phyloP scores from a whole-genome alignment of 2,888 invertebrate species.

The Rapana venosa region DNA sequence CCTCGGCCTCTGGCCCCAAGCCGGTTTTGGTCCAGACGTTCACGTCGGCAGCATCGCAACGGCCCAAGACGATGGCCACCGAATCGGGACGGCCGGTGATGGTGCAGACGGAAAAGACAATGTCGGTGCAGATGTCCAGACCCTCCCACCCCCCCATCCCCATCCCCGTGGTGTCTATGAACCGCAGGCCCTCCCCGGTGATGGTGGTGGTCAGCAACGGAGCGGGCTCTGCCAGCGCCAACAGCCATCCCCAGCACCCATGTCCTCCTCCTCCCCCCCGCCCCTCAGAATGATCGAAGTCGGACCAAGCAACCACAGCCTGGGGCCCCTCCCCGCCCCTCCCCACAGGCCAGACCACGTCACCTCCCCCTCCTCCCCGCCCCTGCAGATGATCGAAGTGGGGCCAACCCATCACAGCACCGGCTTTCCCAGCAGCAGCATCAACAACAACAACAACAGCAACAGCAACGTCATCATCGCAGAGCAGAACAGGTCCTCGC shows the following conservation, averaged over 20 bases:
- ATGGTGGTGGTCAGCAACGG: slow-evolving; percentile 2
- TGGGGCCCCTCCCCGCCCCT: too few relatives aligned
- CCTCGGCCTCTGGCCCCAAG: slow-evolving; percentile 9
- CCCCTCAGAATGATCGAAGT: slow-evolving; percentile 9
- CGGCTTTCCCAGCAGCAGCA: neutral
- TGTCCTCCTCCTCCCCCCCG: neutral
- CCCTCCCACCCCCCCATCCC: slow-evolving; percentile 34
- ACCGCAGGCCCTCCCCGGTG: neutral
- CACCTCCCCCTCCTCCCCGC: neutral
- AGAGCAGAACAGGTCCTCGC: neutral
- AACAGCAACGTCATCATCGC: neutral
- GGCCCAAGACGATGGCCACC: neutral
- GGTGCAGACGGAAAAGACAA: neutral
- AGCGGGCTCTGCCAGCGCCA: neutral
- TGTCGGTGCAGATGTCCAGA: neutral
- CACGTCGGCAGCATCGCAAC: neutral
- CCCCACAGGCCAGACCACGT: neutral
- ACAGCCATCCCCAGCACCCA: neutral
- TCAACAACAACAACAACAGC: neutral
- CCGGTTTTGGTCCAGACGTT: neutral
- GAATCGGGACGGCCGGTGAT: neutral
- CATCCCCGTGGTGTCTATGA: slow-evolving; percentile 32
- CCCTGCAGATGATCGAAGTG: too few relatives aligned
- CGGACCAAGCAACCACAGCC: neutral
- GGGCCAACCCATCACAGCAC: too few relatives aligned